Evolutionary conservation across 2,888 invertebrate genomes (phyloP), one percentile per base, ranked within the genome.

Genomic region (Torymus tubicola): DNA sequence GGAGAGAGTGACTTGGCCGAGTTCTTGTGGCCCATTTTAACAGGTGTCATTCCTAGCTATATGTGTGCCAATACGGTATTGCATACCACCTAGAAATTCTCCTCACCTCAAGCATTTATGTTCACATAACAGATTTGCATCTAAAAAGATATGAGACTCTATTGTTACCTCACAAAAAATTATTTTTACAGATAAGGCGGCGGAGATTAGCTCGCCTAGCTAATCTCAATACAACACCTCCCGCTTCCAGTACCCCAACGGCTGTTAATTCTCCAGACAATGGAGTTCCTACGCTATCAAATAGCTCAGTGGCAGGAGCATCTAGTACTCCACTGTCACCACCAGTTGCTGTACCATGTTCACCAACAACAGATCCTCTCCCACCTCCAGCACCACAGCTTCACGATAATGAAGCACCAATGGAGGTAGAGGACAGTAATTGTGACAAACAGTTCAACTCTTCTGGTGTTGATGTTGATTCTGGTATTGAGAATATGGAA

Each of bases 401-500:
- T 65, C 85, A 83, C 50, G 86, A 85, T 58, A 82, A 82, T 11
- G 88, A 88, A 75, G 85, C 85, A 67, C 92, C 92, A 55, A 94
- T 94, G 92, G 94, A 94, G 86, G 92, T 93, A 24, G 93, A 93
- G 85, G 93, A 93, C 31, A 31, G 31, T 80, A 91, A 87, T 31
- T 91, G 90, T 84, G 91, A 89, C 87, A 93, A 90, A 81, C 91
- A 90, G 82, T 91, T 90, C 67, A 92, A 91, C 84, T 92, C 92
- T 82, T 92, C 91, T 16, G 92, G 92, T 58, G 90, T 92, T 42
- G 95, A 94, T 88, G 93, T 94, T 55, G 95, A 95, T 89, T 94
- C 95, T 10, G 94, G 95, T 21, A 94, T 95, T 86, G 95, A 95
- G 89, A 95, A 94, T 85, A 95, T 95, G 95, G 95, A 95, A 86